These are phyloP conservation scores for Balanococcus diminutus DNA, from an alignment of 2,888 invertebrate species.

Conservation along the genomic window DNA sequence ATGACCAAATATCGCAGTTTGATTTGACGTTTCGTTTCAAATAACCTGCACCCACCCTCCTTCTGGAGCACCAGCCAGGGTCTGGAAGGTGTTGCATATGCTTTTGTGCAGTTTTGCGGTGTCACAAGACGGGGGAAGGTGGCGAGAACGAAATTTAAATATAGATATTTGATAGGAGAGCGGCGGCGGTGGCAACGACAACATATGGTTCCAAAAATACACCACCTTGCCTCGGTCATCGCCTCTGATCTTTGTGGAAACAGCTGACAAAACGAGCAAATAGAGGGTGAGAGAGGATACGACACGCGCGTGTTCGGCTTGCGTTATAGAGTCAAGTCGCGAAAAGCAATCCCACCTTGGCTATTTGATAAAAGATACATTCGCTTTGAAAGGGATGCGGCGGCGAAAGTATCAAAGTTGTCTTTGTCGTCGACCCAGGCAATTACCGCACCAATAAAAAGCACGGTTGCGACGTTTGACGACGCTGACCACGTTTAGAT, in stretches of 20 bases:
- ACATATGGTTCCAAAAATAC: not conserved
- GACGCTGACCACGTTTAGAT: constrained; percentile 20
- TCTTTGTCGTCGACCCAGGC: not conserved
- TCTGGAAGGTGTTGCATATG: too few relatives aligned
- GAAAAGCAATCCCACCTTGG: too few relatives aligned
- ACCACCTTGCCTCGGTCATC: not conserved
- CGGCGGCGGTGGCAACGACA: not conserved
- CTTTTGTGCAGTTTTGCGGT: not conserved
- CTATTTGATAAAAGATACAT: too few relatives aligned
- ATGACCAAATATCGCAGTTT: too few relatives aligned
- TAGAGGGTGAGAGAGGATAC: not conserved
- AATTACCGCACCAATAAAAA: not conserved
- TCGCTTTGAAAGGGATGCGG: not conserved
- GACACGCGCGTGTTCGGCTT: not conserved
- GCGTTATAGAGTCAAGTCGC: too few relatives aligned
- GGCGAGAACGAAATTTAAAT: not conserved
- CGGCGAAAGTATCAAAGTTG: not conserved
- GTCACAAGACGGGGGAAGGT: not conserved
- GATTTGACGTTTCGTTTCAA: too few relatives aligned
- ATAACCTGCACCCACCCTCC: too few relatives aligned
- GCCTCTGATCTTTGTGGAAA: not conserved
- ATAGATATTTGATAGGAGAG: not conserved
- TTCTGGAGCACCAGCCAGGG: too few relatives aligned
- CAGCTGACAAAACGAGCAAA: not conserved
- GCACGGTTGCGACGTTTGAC: not conserved